Percentiles rank a stretch among this genome's conserved stretches.
These are phyloP conservation scores for Callaeas wilsoni DNA, from an alignment of 2,113 vertebrate genomes.

Conservation along the genomic window DNA sequence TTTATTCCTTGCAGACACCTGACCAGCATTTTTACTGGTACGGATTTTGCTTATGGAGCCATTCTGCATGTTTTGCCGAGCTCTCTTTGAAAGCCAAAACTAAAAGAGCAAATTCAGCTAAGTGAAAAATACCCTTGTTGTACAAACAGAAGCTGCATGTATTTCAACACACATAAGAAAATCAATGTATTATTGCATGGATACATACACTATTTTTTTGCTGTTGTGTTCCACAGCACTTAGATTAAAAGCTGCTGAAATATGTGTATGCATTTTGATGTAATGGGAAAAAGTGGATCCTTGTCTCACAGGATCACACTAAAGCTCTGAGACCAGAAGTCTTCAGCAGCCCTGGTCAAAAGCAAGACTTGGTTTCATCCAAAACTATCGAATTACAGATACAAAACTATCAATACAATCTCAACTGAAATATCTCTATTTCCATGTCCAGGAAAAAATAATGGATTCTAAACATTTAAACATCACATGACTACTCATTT, in stretches of 20 bases:
- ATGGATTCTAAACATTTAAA: background rate
- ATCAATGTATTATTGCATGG: background rate
- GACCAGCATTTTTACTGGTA: background rate
- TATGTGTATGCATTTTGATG: background rate
- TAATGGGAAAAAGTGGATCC: background rate
- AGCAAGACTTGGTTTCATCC: rapidly evolving
- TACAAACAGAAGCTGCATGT: background rate
- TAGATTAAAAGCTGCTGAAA: background rate
- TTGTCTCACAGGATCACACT: background rate
- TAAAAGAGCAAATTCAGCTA: background rate
- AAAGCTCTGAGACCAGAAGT: background rate
- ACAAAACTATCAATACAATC: background rate
- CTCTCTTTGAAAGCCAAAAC: background rate
- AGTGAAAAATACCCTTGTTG: background rate
- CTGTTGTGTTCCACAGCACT: background rate
- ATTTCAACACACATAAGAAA: background rate
- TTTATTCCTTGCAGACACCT: background rate
- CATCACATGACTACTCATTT: background rate
- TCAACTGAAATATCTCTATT: background rate
- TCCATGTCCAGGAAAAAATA: background rate
- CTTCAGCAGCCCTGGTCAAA: background rate
- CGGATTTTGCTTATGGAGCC: background rate
- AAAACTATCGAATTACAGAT: background rate
- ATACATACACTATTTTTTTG: background rate
- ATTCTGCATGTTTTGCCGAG: background rate